phyloP scores from a whole-genome alignment of 2,113 vertebrate species.

The Psephotus haematonotus region DNA sequence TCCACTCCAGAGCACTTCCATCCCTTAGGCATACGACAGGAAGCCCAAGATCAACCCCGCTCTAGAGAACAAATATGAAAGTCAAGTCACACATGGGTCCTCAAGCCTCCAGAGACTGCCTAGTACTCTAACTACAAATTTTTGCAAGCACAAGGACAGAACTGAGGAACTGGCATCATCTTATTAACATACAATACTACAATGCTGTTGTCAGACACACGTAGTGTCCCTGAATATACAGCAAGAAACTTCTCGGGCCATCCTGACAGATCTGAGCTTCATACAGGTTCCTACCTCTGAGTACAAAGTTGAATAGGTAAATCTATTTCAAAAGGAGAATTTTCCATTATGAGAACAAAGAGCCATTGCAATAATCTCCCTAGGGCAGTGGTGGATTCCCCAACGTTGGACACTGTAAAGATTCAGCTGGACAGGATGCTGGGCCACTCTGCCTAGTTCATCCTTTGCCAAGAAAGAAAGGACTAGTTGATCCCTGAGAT shows the following conservation, averaged over 20 bases:
- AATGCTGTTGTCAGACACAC: neutral
- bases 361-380: neutral
- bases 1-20: neutral
- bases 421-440: neutral
- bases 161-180: neutral
- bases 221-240: neutral
- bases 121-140: neutral
- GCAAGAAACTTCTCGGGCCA: neutral
- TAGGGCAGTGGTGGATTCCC: neutral
- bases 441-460: accelerated
- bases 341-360: neutral
- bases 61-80: neutral
- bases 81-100: neutral
- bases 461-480: neutral
- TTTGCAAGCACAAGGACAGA: neutral
- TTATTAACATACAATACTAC: neutral
- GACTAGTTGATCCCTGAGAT: neutral
- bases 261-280: neutral
- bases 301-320: neutral
- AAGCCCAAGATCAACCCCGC: neutral
- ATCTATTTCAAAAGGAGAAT: neutral
- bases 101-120: neutral
- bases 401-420: neutral
- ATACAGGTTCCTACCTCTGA: neutral
- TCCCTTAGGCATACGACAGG: neutral